phyloP scores from a whole-genome alignment of 2,113 vertebrate genomes.

The Siphamia tubifer region DNA sequence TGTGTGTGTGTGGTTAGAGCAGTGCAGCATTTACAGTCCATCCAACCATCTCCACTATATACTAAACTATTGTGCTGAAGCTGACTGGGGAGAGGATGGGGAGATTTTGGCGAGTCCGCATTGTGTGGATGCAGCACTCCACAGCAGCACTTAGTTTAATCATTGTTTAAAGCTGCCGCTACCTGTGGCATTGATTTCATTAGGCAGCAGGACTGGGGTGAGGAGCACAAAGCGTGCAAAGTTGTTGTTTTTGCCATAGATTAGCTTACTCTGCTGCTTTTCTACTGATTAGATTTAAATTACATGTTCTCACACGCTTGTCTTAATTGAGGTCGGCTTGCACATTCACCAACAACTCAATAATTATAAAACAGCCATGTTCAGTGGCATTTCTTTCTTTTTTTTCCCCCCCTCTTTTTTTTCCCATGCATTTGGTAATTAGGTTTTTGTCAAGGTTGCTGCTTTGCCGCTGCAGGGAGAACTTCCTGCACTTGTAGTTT shows the following conservation, averaged over 20 bases:
- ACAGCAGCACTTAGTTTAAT: constrained; percentile 52
- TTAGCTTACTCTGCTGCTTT: constrained; percentile 63
- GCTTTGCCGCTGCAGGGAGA: constrained; percentile 34
- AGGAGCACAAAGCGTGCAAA: constrained; percentile 34
- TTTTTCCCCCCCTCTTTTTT: constrained; percentile 13
- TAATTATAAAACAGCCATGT: constrained; percentile 66
- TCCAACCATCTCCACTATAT: neutral
- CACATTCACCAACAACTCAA: constrained; percentile 56
- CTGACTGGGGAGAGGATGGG: neutral
- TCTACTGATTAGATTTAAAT: constrained; percentile 68
- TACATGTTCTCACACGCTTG: constrained; percentile 63
- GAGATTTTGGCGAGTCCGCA: constrained; percentile 15
- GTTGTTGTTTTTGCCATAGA: constrained; percentile 57
- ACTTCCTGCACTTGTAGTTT: constrained; percentile 31
- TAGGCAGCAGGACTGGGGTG: constrained; percentile 11
- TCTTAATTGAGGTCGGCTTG: constrained; percentile 74
- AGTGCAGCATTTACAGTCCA: constrained; percentile 36
- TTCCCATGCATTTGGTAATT: constrained; percentile 42
- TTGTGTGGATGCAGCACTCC: constrained; percentile 38
- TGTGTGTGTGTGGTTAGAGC: constrained; percentile 11
- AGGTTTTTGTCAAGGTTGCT: constrained; percentile 47
- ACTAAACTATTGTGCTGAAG: neutral
- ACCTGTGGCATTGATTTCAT: constrained; percentile 60
- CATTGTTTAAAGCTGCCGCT: constrained; percentile 60
- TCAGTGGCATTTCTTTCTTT: constrained; percentile 24